A percentile compares a stretch with the other conserved stretches of the same genome.
Conservation (phyloP, 2,113 vertebrate species). For the Anhinga rufa region DNA sequence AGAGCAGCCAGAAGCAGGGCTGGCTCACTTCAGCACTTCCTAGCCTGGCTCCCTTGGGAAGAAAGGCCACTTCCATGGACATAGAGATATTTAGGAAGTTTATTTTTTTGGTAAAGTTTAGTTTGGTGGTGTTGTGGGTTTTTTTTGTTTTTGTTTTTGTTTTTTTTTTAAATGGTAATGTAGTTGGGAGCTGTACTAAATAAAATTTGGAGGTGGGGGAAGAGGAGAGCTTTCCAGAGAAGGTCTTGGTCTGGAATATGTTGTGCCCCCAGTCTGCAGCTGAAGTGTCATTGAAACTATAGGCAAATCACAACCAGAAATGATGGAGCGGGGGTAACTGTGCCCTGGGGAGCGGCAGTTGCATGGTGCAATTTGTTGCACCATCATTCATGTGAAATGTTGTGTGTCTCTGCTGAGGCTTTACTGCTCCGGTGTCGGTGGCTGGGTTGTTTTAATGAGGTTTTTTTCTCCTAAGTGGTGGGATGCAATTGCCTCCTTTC, state of each 20-base stretch:
- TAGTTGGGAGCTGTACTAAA: neutral
- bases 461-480: neutral
- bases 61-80: neutral
- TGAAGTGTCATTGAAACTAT: neutral
- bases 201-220: neutral
- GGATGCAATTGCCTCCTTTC: neutral
- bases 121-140: no score
- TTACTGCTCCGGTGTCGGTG: neutral
- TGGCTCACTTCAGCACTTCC: neutral
- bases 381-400: neutral
- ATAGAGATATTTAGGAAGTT: neutral
- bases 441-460: neutral
- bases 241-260: neutral
- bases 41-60: neutral
- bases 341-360: fast-evolving
- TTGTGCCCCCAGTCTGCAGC: neutral
- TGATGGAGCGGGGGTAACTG: neutral
- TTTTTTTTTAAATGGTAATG: neutral
- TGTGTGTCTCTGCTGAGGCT: neutral
- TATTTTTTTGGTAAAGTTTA: neutral
- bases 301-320: neutral
- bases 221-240: neutral
- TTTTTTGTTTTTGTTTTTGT: no score
- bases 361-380: neutral
- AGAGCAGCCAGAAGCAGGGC: neutral